Evolutionary conservation across 1,140 invertebrate genomes (phyloP), one percentile per base, ranked within the genome.

Genomic region (Drosophila mojavensis): DNA sequence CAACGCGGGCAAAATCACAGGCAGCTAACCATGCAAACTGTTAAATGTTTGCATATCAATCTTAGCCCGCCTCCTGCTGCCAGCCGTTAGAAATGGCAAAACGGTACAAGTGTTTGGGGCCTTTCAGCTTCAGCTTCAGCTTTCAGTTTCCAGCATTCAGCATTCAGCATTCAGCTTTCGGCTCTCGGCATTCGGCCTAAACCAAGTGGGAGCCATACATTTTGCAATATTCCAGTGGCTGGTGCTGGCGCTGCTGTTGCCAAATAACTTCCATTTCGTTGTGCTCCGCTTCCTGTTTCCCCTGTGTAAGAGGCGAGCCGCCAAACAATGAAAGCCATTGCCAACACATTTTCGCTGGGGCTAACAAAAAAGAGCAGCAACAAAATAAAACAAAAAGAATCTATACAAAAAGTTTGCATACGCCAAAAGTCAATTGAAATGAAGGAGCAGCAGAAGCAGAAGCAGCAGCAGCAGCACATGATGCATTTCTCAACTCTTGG

Each of bases 41-140:
- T 68, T 72, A 85, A 85, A 83, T 90, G 84, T 83, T 77, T 71
- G 85, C 84, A 89, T 82, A 89, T 89, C 84, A 89, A 89, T 89
- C 84, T 83, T 71, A 69, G 51, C 30, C 43, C 60, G 59, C 20
- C 20, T 43, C 55, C 55, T 26, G 24, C 4, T 24, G 6, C 28
- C 17, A 13, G 30, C 24, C 41, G 39, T 43, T 30, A 13, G 30
- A 30, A 20, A 17, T 43, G 39, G 55, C 55, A 56, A 66, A 75
- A 61, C 62, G 64, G 53, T 70, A 62, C 43, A 58, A 63, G 55
- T 54, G 69, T 64, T 61, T 51, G 47, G 59, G 53, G 39, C 30
- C 50, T 24, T 24, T 77, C 48, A 78, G 79, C 79, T 24, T 77
- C 48, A 78, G 79, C 79, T 24, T 70, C 47, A 73, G 74, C 79